Percentiles rank a stretch among this genome's conserved stretches.
phyloP scores from a whole-genome alignment of 37 sponge, comb jelly and placozoan genomes.

The Oscarella lobularis region DNA sequence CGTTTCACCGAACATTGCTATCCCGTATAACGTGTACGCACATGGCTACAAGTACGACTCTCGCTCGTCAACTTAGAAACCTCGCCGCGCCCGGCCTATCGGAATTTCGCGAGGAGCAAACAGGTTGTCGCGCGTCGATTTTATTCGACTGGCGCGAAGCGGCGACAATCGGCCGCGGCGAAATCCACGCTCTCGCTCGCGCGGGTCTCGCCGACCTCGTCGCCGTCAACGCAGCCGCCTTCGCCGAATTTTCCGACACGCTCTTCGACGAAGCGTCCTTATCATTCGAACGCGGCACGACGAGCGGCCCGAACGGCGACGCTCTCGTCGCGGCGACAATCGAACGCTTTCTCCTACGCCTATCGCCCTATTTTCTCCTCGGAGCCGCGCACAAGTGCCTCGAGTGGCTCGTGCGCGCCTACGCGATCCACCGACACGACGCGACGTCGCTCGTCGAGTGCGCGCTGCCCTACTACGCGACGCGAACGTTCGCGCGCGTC shows the following conservation, averaged over 20 bases:
- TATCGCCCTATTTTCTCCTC: conserved; percentile 77
- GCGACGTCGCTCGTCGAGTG: conserved; percentile 65
- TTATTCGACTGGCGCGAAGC: conserved; percentile 53
- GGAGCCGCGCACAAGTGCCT: conserved; percentile 73
- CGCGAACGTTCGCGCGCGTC: conserved; percentile 72
- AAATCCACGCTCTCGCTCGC: conserved; percentile 34
- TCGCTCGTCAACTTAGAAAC: conserved; percentile 53
- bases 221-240: conserved; percentile 36
- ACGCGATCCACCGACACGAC: conserved; percentile 57
- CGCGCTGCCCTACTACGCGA: conserved; percentile 83
- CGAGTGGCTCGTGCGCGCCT: conserved; percentile 84
- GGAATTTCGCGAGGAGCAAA: conserved; percentile 20
- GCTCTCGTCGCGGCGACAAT: conserved; percentile 37
- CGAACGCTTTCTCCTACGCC: conserved; percentile 37
- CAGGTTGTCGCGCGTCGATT: conserved; percentile 42
- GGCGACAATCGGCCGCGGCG: conserved; percentile 40
- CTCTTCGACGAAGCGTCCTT: conserved; percentile 59
- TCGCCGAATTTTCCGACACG: conserved; percentile 19
- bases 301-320: conserved; percentile 29
- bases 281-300: conserved; percentile 45
- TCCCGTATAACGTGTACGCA: no score
- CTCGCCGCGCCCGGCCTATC: conserved; percentile 56
- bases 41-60: no score
- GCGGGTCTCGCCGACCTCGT: conserved; percentile 88
- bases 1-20: no score